Evolutionary conservation across 2,888 invertebrate species (phyloP), one percentile per base, ranked within the genome.

Genomic region (Taphrorychus bicolor): DNA sequence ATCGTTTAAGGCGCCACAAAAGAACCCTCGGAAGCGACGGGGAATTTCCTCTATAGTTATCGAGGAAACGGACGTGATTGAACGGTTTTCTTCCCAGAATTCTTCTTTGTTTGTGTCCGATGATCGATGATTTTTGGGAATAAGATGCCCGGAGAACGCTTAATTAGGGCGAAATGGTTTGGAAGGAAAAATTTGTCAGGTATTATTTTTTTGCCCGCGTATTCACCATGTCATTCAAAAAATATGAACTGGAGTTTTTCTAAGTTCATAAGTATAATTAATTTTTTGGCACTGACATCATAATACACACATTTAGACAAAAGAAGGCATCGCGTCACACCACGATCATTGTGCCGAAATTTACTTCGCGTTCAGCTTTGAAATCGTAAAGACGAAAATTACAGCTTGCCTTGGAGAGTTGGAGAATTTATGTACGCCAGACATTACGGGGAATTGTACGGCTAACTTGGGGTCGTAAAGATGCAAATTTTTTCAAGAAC

Each of bases 331-430:
- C n/a, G n/a, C n/a, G n/a, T n/a, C n/a, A n/a, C n/a, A n/a, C n/a
- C n/a, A n/a, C n/a, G n/a, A n/a, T 32, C 32, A 32, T 16, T 45
- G 45, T 23, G 14, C 23, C 7, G 54, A 57, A 42, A 42, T 41
- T 57, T 42, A 19, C n/a, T 17, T 18, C 41, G 58, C 80, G 81
- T 80, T 80, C 79, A n/a, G 79, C 79, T 79, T 81, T 80, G 77
- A 79, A 81, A 80, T 80, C 79, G 79, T 80, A 79, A 81, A 79
- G 80, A 80, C 81, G 79, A 75, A 78, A 81, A 82, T 82, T 81
- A 81, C 80, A 79, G 79, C 79, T 78, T 79, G 79, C 79, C 73
- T 71, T 76, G 75, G 78, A 77, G 78, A 78, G 78, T 76, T 78
- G 78, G 78, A 80, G 80, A 81, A 81, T 81, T 81, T 81, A 81